A percentile compares a stretch with the other conserved stretches of the same genome.
These are phyloP conservation scores for Dorcus hopei DNA, from an alignment of 2,888 invertebrate species.

Conservation along the genomic window DNA sequence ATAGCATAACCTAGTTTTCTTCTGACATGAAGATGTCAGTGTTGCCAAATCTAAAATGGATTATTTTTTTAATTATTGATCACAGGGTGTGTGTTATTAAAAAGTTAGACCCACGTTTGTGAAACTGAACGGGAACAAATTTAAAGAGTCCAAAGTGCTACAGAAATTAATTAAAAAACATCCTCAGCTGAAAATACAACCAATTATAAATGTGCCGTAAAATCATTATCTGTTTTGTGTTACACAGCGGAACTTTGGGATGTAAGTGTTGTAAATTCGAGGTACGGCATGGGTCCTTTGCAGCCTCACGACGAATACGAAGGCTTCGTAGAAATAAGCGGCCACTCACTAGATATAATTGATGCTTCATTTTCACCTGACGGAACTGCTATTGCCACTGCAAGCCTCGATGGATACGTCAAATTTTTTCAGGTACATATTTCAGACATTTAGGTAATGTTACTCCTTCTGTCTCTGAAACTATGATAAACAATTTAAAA, in stretches of 20 bases:
- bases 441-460: neutral
- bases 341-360: constrained; percentile 65
- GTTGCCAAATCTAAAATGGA: too few relatives aligned
- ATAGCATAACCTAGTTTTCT: too few relatives aligned
- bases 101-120: too few relatives aligned
- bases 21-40: too few relatives aligned
- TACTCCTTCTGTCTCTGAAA: neutral
- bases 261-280: constrained; percentile 49
- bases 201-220: too few relatives aligned
- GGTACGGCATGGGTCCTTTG: constrained; percentile 48
- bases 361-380: constrained; percentile 92
- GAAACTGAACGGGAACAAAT: too few relatives aligned
- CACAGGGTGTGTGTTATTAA: too few relatives aligned
- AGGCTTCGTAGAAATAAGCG: constrained; percentile 57
- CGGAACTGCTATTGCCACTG: constrained; percentile 90
- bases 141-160: too few relatives aligned
- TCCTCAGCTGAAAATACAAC: too few relatives aligned
- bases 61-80: too few relatives aligned
- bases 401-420: constrained; percentile 82
- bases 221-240: too few relatives aligned
- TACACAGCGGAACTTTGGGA: constrained; percentile 56
- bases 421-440: constrained; percentile 80
- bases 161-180: too few relatives aligned
- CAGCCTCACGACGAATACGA: constrained; percentile 42
- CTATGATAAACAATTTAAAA: neutral